Base-by-base conservation (phyloP, 2,888 invertebrate species). In the Lumbricus terrestris region DNA sequence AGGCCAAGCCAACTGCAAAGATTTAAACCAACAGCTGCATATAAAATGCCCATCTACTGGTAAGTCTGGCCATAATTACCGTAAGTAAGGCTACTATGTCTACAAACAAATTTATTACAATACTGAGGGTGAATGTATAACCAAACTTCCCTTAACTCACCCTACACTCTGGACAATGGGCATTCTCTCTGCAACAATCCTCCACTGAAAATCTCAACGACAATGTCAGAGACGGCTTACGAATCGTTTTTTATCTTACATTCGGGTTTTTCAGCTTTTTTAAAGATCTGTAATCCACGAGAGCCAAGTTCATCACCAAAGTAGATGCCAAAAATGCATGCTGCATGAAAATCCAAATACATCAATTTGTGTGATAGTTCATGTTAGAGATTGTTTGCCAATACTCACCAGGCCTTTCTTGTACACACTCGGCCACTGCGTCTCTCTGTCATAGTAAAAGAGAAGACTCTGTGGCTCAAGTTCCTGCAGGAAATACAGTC, bases 371-470 rank as follows among this genome's bases (percentile, higher is more conserved):
- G 23, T 47, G 23, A 47, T 16, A 23, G 8, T n/a, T 69, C 29
- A n/a, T n/a, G 8, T 69, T n/a, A 69, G n/a, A 6, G n/a, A 69
- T n/a, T 13, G n/a, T 69, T 69, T n/a, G n/a, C n/a, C 69, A 47
- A 69, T 88, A 88, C 89, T 35, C 89, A 91, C 91, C 90, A 91
- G 91, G 23, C 85, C 90, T 16, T 89, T 88, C 85, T 92, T 92
- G 91, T 92, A 92, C 16, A 92, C 92, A 33, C 92, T 91, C 8
- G 92, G 92, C 92, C 92, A 92, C 82, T 92, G 92, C 88, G 91
- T 91, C n/a, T 38, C 88, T 20, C 90, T 91, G 88, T 92, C 92
- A 88, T 90, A 92, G 88, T 92, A 92, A 40, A 92, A 90, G 89
- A 92, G 90, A 34, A 92, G 89, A 47, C 90, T 92, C 89, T 92